Evolutionary conservation across 1,140 invertebrate genomes (phyloP), one percentile per base, ranked within the genome.

Genomic region (Platorchestia sp.): DNA sequence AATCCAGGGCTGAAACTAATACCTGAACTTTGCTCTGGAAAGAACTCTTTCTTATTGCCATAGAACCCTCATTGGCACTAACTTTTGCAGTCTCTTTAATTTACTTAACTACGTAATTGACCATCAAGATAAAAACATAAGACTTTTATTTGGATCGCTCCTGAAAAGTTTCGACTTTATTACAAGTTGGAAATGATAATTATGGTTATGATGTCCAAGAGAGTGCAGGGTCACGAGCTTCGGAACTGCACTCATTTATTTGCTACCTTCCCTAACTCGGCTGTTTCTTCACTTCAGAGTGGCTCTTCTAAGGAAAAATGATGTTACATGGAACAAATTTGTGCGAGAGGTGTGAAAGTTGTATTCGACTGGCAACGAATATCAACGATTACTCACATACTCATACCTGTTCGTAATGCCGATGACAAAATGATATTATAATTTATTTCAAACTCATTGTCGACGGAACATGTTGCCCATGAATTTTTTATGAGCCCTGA

Each of bases 81-180:
- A 90, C 87, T 90, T 90, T 27, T 7, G 87, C 87, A 90, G 44
- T 90, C 44, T 42, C 41, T 41, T 90, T 90, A 90, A 90, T 45
- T 90, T 90, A 90, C 44, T 90, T 42, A 42, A 90, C 5, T 90
- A 90, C 41, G 87, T 19, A 90, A 90, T 90, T 42, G 87, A 27
- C 44, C 44, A 10, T 90, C 87, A 10, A 44, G 87, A 43, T 90
- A 90, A 16, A 44, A 90, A 90, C 41, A 42, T 90, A 43, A 42
- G 41, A 90, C 5, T 90, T 90, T 41, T 90, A 90, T 42, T 45
- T 90, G 87, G 87, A 90, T 6, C 3, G 87, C 44, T 90, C 59
- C 59, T 75, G 59, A 75, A 75, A 75, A 75, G 59, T 75, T 75
- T 75, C 27, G 59, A 36, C 27, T 75, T 75, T 75, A 36, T 75